Conservation (phyloP, 2,113 vertebrate genomes). For the Callithrix jacchus region DNA sequence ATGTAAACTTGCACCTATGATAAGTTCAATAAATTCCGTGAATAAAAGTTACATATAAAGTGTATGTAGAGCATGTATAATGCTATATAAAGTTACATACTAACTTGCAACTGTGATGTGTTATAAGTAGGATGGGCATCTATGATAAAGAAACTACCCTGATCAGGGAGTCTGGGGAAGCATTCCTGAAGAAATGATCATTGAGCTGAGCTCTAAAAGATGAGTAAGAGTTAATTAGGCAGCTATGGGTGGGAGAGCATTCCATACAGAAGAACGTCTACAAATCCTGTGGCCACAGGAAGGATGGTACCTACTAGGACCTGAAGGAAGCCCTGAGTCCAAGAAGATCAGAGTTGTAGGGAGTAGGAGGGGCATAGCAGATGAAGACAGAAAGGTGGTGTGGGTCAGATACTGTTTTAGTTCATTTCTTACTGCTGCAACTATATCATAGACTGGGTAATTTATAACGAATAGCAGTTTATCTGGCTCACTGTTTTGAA, state of each 20-base stretch:
- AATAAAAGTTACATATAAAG: not conserved
- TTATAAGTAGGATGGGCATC: not conserved
- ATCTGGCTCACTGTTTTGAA: not conserved
- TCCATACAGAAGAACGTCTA: not conserved
- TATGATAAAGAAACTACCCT: not conserved
- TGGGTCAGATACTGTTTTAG: not conserved
- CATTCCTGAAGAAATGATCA: not conserved
- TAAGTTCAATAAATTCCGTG: not conserved
- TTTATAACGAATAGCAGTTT: not conserved
- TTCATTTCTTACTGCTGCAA: not conserved
- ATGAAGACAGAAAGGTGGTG: not conserved
- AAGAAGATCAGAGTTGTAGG: not conserved
- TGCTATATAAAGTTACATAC: not conserved
- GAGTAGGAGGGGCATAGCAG: not conserved
- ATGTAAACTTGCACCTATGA: not conserved
- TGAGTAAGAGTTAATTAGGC: not conserved
- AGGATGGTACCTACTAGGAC: not conserved
- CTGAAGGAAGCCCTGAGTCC: not conserved
- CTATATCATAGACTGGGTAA: not conserved
- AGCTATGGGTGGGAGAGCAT: not conserved
- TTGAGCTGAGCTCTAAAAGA: not conserved
- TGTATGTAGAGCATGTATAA: not conserved
- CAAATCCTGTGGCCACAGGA: not conserved
- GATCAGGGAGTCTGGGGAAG: not conserved
- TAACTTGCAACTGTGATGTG: not conserved